Conservation (phyloP, 2,888 invertebrate genomes). For the Meteorus colon region DNA sequence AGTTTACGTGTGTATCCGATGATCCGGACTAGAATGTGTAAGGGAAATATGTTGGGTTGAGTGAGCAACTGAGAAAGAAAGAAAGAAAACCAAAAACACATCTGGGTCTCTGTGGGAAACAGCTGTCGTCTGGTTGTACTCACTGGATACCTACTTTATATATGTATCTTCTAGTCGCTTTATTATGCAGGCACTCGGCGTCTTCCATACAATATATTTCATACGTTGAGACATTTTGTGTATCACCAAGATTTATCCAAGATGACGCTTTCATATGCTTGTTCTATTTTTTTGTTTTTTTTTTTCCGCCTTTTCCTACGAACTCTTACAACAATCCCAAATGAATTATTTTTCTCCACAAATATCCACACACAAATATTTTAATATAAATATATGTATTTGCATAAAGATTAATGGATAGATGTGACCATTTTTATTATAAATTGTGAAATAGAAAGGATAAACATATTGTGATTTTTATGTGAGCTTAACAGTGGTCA, state of each 20-base stretch:
- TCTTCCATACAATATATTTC: conserved; percentile 43
- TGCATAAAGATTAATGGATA: no score
- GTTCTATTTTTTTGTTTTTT: conserved; percentile 9
- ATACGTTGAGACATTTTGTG: conserved; percentile 33
- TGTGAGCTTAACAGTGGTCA: no score
- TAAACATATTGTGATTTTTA: no score
- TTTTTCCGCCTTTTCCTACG: not conserved
- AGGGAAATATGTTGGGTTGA: not conserved
- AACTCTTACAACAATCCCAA: no score
- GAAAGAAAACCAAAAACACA: conserved; percentile 30
- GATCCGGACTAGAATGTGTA: not conserved
- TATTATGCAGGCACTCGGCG: conserved; percentile 52
- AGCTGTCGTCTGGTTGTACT: conserved; percentile 48
- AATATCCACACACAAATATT: conserved; percentile 12
- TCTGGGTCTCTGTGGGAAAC: conserved; percentile 42
- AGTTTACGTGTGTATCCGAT: not conserved
- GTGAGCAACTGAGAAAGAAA: conserved; percentile 10
- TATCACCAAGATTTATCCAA: conserved; percentile 42
- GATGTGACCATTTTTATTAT: no score
- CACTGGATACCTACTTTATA: conserved; percentile 5
- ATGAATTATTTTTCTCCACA: no score
- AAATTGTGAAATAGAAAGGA: no score
- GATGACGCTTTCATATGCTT: conserved; percentile 30
- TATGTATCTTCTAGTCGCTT: conserved; percentile 46
- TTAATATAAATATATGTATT: not conserved